phyloP scores from a whole-genome alignment of 2,888 invertebrate genomes.

The Pheosia gnoma region DNA sequence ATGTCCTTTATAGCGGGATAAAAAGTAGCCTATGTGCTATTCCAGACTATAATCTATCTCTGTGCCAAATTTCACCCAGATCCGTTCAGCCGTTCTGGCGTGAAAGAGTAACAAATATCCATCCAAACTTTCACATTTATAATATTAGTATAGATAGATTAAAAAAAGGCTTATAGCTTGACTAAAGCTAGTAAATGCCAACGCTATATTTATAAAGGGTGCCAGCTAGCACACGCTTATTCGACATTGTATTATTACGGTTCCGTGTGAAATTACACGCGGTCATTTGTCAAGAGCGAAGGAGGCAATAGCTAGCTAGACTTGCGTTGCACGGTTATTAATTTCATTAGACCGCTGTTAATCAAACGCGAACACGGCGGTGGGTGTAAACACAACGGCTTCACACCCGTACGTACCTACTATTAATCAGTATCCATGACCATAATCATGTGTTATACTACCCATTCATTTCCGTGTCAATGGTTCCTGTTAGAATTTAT shows the following conservation, averaged over 20 bases:
- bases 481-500: conserved; percentile 19
- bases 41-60: too few relatives aligned
- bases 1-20: too few relatives aligned
- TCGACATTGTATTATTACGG: conserved; percentile 62
- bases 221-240: conserved; percentile 38
- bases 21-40: too few relatives aligned
- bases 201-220: conserved; percentile 36
- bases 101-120: too few relatives aligned
- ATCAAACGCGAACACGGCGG: conserved; percentile 65
- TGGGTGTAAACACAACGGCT: conserved; percentile 57
- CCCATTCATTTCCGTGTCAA: conserved; percentile 40
- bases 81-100: too few relatives aligned
- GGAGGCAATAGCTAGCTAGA: conserved; percentile 64
- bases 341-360: conserved; percentile 79
- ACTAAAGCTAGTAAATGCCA: conserved; percentile 9
- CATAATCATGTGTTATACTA: conserved; percentile 32
- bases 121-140: too few relatives aligned
- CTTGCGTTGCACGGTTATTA: conserved; percentile 73
- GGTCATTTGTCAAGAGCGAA: conserved; percentile 77
- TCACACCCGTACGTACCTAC: neutral
- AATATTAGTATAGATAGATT: too few relatives aligned
- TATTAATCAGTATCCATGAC: conserved; percentile 52
- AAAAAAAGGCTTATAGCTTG: too few relatives aligned
- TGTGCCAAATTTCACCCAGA: too few relatives aligned
- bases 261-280: conserved; percentile 80